A percentile compares a stretch with the other conserved stretches of the same genome.
These are phyloP conservation scores for Pseudomyrmex gracilis DNA, from an alignment of 1,140 invertebrate species.

Conservation along the genomic window DNA sequence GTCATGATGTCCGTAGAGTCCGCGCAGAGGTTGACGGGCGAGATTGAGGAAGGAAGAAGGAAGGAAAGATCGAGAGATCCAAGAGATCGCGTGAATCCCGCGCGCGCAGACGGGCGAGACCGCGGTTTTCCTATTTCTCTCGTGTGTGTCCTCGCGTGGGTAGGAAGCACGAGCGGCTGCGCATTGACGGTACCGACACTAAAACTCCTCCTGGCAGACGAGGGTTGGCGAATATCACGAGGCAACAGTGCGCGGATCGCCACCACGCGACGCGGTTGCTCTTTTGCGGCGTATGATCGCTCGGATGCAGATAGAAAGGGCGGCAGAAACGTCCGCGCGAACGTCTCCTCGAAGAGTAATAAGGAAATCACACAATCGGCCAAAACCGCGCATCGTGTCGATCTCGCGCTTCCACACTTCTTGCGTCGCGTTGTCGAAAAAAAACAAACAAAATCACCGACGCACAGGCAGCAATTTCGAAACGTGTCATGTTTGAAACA, in stretches of 20 bases:
- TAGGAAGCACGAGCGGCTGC: conserved; percentile 68
- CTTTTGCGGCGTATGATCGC: conserved; percentile 35
- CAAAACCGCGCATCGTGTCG: neutral
- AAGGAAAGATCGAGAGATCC: no score
- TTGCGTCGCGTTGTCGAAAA: neutral
- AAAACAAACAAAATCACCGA: neutral
- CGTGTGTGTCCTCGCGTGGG: neutral
- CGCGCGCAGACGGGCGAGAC: neutral
- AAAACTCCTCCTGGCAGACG: conserved; percentile 71
- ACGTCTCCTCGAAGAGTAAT: neutral
- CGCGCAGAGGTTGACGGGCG: conserved; percentile 1
- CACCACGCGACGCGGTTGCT: conserved; percentile 78
- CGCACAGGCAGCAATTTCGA: conserved; percentile 32
- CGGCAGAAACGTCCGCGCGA: conserved; percentile 23
- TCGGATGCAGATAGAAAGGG: neutral
- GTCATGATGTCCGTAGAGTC: neutral
- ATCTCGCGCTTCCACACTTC: neutral
- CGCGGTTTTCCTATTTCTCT: neutral
- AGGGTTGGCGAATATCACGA: conserved; percentile 67
- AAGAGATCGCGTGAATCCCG: neutral
- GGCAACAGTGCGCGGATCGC: conserved; percentile 79
- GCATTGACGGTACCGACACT: conserved; percentile 64
- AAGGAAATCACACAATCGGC: neutral
- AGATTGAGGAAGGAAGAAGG: neutral
- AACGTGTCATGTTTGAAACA: conserved; percentile 42